These are phyloP conservation scores for Zosterops lateralis DNA, from an alignment of 2,113 vertebrate species.

Conservation along the genomic window DNA sequence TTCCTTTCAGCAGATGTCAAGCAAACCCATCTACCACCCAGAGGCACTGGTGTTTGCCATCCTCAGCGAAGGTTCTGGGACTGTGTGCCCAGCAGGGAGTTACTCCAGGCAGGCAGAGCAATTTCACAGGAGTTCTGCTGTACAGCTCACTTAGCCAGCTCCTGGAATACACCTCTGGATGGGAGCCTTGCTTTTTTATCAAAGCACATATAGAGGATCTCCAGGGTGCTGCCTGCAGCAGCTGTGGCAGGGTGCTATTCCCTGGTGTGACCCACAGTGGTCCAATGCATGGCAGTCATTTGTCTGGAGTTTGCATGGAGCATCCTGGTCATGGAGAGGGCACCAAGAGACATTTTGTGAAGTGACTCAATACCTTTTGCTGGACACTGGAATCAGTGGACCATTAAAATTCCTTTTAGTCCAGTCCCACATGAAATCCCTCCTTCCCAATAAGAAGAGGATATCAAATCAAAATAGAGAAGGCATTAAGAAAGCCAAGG, in stretches of 20 bases:
- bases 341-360: neutral
- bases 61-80: neutral
- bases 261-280: fast-evolving
- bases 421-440: neutral
- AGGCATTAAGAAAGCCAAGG: neutral
- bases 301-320: neutral
- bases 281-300: neutral
- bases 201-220: neutral
- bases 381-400: neutral
- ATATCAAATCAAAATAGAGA: neutral
- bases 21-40: neutral
- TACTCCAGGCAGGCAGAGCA: neutral
- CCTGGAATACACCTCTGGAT: neutral
- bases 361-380: neutral
- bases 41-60: neutral
- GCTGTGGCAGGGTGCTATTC: neutral
- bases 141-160: neutral
- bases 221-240: neutral
- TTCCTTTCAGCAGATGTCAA: neutral
- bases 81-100: neutral
- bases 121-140: neutral
- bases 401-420: neutral
- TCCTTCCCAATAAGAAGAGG: neutral
- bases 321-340: neutral
- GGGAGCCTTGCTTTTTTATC: neutral